These are phyloP conservation scores for Stenopsyche tienmushanensis DNA, from an alignment of 1,140 invertebrate species.

Conservation along the genomic window DNA sequence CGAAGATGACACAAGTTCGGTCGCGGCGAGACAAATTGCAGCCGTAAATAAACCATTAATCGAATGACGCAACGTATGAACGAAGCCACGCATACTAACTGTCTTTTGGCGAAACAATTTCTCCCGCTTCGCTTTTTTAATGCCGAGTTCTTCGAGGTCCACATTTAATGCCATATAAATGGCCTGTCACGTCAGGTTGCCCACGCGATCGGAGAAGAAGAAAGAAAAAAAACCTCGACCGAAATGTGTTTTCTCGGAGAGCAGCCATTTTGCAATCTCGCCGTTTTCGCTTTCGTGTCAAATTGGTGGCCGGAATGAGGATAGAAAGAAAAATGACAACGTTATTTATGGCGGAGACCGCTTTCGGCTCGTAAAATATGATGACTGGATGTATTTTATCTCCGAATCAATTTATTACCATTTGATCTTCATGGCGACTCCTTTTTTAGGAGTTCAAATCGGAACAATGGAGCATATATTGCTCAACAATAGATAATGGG, in stretches of 20 bases:
- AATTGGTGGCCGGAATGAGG: background rate
- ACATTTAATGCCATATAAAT: slow-evolving; percentile 1
- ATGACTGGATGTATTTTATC: too few species aligned
- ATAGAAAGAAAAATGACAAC: background rate
- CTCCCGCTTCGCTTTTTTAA: background rate
- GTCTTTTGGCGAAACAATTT: background rate
- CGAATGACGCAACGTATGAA: too few species aligned
- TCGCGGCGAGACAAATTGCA: too few species aligned
- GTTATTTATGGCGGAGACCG: background rate
- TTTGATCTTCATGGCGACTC: too few species aligned
- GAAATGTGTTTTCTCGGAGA: background rate
- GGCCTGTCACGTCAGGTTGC: slow-evolving; percentile 4
- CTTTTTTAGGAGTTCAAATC: too few species aligned
- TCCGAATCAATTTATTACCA: too few species aligned
- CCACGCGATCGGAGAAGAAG: background rate
- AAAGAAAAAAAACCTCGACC: background rate
- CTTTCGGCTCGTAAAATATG: too few species aligned
- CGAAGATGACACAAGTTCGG: too few species aligned
- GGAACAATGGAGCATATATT: too few species aligned
- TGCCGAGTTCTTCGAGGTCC: background rate
- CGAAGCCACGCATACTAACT: too few species aligned
- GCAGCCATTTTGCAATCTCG: background rate
- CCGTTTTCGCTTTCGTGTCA: slow-evolving; percentile 9
- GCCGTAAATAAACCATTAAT: too few species aligned
- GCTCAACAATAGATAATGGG: too few species aligned